phyloP scores from a whole-genome alignment of 2,113 vertebrate species.

The Mustela nigripes region DNA sequence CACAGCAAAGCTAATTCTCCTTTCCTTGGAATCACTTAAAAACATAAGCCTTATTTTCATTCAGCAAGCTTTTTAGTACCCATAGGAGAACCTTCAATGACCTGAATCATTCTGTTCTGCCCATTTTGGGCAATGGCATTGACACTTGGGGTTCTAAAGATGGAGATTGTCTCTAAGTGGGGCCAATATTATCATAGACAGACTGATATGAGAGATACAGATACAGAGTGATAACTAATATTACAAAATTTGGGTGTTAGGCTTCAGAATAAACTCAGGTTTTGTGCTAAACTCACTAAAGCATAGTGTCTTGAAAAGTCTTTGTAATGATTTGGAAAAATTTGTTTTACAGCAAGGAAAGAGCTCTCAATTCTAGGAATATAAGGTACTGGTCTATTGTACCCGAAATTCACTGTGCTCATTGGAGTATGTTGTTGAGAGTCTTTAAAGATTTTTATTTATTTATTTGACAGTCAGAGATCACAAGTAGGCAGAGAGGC shows the following conservation, averaged over 20 bases:
- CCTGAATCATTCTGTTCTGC: constrained; percentile 1
- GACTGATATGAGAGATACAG: not conserved
- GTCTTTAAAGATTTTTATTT: not conserved
- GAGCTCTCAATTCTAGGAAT: not conserved
- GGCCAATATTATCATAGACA: not conserved
- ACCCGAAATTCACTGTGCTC: not conserved
- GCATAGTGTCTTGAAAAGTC: not conserved
- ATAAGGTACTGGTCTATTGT: not conserved
- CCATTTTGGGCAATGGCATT: not conserved
- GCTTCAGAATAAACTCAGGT: not conserved
- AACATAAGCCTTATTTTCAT: not conserved
- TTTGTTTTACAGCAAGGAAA: not conserved
- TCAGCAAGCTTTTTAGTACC: not conserved
- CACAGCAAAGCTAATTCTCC: not conserved
- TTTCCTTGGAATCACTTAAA: not conserved
- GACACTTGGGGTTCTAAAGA: not conserved
- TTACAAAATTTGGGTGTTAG: not conserved
- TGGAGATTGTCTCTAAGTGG: not conserved
- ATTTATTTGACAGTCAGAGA: no score
- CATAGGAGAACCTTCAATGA: not conserved
- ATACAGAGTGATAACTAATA: not conserved
- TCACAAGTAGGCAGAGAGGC: no score
- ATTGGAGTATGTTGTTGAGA: not conserved
- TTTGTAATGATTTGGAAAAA: not conserved
- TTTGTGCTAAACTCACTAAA: not conserved